These are phyloP conservation scores for Mus pahari DNA, from an alignment of 2,113 vertebrate genomes.

Conservation along the genomic window DNA sequence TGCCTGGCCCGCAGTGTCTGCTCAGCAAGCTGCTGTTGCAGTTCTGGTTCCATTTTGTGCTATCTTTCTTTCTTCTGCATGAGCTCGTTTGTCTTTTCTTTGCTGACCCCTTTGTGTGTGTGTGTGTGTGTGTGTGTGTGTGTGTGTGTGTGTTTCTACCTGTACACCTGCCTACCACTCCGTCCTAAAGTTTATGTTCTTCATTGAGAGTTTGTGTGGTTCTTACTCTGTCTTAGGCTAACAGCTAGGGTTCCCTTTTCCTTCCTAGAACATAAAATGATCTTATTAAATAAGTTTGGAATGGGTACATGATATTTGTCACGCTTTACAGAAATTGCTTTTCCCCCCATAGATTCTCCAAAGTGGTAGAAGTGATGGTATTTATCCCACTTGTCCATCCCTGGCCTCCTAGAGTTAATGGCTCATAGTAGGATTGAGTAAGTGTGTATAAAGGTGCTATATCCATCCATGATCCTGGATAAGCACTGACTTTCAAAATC, in stretches of 20 bases:
- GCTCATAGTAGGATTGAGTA: not conserved
- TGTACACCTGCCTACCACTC: not conserved
- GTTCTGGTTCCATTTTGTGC: not conserved
- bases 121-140: too few species aligned
- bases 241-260: not conserved
- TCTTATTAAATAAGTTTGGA: not conserved
- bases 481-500: constrained; percentile 34
- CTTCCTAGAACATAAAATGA: not conserved
- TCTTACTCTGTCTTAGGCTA: not conserved
- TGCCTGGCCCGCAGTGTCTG: not conserved
- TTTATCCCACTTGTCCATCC: not conserved
- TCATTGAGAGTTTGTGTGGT: not conserved
- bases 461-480: not conserved
- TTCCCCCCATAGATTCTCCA: not conserved
- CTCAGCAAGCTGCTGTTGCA: not conserved
- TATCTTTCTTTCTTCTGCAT: not conserved
- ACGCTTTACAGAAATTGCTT: not conserved
- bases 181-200: not conserved
- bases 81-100: not conserved
- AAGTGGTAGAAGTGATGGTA: not conserved
- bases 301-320: not conserved
- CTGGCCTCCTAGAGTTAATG: not conserved
- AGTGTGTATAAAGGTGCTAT: not conserved
- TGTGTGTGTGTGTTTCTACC: too few species aligned
- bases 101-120: accelerated